phyloP scores from a whole-genome alignment of 2,113 vertebrate genomes.

The Anseranas semipalmata region DNA sequence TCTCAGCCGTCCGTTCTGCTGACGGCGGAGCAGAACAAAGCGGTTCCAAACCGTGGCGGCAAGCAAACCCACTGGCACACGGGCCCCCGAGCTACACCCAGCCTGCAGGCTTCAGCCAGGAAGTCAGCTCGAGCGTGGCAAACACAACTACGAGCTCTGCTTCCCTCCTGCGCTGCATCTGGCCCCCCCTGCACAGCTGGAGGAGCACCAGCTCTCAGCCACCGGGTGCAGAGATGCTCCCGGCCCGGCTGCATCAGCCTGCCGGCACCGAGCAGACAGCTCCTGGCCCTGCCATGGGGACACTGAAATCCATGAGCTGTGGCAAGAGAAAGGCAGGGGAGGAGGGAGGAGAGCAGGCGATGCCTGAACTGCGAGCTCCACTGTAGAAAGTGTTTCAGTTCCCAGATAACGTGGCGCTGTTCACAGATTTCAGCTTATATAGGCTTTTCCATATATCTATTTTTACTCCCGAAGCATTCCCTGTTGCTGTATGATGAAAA shows the following conservation, averaged over 20 bases:
- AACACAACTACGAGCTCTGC: background rate
- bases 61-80: background rate
- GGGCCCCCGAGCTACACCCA: rapidly evolving
- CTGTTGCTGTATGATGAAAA: background rate
- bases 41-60: rapidly evolving
- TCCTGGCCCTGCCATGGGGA: background rate
- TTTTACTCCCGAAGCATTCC: slow-evolving; percentile 41
- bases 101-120: background rate
- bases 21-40: background rate
- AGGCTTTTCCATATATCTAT: slow-evolving; percentile 43
- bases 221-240: background rate
- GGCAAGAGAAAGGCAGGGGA: background rate
- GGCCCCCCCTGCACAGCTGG: rapidly evolving
- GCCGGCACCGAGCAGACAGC: background rate
- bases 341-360: background rate
- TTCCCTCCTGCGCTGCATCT: background rate
- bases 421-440: slow-evolving; percentile 53
- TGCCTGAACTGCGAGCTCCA: background rate
- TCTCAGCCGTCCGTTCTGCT: background rate
- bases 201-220: background rate
- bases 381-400: background rate
- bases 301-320: background rate
- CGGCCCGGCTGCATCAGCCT: rapidly evolving
- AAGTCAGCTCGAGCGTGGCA: rapidly evolving
- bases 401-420: background rate